Evolutionary conservation across 2,113 vertebrate species (phyloP).

Genomic region (Megaleporinus macrocephalus): DNA sequence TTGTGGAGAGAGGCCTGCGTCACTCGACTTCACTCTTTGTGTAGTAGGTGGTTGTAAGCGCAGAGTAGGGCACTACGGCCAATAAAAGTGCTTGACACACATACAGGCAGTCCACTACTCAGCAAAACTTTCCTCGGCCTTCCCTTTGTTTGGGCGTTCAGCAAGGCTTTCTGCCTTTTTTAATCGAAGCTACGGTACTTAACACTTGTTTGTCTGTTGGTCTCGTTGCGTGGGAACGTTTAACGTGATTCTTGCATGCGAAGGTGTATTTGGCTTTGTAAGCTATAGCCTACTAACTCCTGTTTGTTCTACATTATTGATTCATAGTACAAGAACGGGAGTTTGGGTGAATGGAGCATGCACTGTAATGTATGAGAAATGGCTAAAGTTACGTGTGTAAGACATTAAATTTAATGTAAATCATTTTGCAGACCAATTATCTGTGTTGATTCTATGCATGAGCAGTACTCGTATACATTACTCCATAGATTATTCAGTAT

Average conservation of each 20-base stretch:
- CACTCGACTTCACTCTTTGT: slow-evolving; percentile 69
- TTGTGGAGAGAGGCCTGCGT: slow-evolving; percentile 70
- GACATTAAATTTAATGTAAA: neutral
- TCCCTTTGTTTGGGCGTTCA: slow-evolving; percentile 44
- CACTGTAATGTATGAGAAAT: neutral
- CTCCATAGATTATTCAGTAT: neutral
- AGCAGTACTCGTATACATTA: neutral
- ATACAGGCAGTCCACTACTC: slow-evolving; percentile 63
- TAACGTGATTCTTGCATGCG: neutral
- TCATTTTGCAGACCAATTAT: neutral
- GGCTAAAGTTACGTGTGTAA: neutral
- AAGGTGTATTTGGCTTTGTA: neutral
- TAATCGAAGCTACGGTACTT: neutral
- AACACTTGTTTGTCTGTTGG: neutral
- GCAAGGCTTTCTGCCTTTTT: slow-evolving; percentile 18
- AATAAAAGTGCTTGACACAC: slow-evolving; percentile 68
- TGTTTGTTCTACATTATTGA: neutral
- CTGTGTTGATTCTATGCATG: neutral
- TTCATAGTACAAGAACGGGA: neutral
- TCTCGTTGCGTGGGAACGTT: slow-evolving; percentile 23
- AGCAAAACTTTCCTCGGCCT: slow-evolving; percentile 59
- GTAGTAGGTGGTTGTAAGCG: slow-evolving; percentile 76
- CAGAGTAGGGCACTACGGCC: slow-evolving; percentile 70
- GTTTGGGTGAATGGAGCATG: too few species aligned
- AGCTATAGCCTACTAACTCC: neutral